phyloP scores from a whole-genome alignment of 2,888 invertebrate species.

The Eumacrocentrus americanus region DNA sequence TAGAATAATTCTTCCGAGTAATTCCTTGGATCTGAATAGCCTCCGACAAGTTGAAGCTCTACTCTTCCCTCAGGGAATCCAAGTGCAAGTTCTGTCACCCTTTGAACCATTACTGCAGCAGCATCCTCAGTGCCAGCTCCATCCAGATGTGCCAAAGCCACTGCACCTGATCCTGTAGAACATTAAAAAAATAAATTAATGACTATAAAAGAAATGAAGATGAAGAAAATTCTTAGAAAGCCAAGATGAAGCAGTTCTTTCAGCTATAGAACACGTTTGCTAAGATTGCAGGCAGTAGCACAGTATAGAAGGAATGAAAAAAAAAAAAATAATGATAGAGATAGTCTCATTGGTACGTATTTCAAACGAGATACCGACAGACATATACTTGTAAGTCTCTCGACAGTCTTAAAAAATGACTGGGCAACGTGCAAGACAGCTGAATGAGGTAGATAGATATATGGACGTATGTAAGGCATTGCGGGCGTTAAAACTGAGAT shows the following conservation, averaged over 20 bases:
- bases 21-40: slow-evolving; percentile 84
- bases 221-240: neutral
- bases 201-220: slow-evolving; percentile 3
- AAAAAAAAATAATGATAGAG: neutral
- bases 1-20: slow-evolving; percentile 90
- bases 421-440: slow-evolving; percentile 15
- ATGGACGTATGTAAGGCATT: slow-evolving; percentile 12
- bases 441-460: slow-evolving; percentile 19
- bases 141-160: slow-evolving; percentile 83
- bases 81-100: slow-evolving; percentile 84
- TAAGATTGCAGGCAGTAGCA: neutral
- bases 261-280: neutral
- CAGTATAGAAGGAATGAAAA: neutral
- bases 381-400: neutral
- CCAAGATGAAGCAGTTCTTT: neutral
- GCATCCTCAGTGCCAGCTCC: slow-evolving; percentile 86
- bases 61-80: slow-evolving; percentile 88
- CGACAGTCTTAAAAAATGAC: neutral
- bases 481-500: slow-evolving; percentile 2
- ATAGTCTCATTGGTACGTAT: slow-evolving; percentile 18
- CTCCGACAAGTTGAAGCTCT: slow-evolving; percentile 89
- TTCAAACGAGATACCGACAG: slow-evolving; percentile 29
- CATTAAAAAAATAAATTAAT: slow-evolving; percentile 8
- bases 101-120: slow-evolving; percentile 79
- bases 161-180: slow-evolving; percentile 84